Evolutionary conservation across 2,797 vertebrate species (phyloP).

Genomic region (Threskiornis aethiopicus): DNA sequence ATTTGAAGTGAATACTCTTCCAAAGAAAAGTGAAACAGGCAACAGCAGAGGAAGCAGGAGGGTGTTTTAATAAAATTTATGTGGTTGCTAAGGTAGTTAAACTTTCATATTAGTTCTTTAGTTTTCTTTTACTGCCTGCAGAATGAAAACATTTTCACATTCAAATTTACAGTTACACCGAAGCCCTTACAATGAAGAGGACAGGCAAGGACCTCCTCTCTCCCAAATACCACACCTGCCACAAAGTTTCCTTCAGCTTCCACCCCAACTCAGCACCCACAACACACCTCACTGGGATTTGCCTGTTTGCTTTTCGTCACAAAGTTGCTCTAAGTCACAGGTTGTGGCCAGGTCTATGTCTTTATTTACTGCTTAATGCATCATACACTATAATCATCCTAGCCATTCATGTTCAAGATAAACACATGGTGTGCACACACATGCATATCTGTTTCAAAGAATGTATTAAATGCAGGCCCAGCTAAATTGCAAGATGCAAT

Average conservation of each 20-base stretch:
- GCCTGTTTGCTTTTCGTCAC: background rate
- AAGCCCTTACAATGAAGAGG: background rate
- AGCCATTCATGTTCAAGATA: background rate
- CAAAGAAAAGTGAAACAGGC: background rate
- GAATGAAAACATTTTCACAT: background rate
- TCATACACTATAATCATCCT: background rate
- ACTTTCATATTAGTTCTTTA: background rate
- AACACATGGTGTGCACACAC: conserved; percentile 2
- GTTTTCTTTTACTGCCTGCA: background rate
- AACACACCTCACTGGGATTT: background rate
- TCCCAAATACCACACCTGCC: background rate
- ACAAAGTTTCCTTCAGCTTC: background rate
- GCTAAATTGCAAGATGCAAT: conserved; percentile 44
- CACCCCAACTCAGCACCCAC: background rate
- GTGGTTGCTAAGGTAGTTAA: background rate
- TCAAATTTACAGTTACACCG: background rate
- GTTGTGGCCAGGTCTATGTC: background rate
- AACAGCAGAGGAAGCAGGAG: background rate
- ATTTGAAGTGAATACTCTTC: background rate
- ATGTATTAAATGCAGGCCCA: background rate
- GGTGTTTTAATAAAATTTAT: background rate
- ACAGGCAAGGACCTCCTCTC: background rate
- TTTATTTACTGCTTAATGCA: background rate
- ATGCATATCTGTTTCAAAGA: conserved; percentile 48
- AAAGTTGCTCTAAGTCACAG: background rate